Evolutionary conservation across 2,888 invertebrate genomes (phyloP), one percentile per base, ranked within the genome.

Genomic region (Agrochola litura): DNA sequence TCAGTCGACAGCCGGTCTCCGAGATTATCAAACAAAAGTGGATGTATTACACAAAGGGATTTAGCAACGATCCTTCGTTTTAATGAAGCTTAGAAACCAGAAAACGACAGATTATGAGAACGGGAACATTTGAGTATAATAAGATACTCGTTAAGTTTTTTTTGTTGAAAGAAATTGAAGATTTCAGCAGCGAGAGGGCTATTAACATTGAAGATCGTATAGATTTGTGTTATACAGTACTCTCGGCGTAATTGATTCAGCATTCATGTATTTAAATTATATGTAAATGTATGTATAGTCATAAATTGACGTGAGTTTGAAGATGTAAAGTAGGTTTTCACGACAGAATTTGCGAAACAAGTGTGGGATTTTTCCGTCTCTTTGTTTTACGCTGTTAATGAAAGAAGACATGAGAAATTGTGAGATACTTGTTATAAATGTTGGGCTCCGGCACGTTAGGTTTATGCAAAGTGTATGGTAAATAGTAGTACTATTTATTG

Each of bases 21-120:
- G 75, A 86, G 84, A 86, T 81, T 84, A 76, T 89, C 81, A 79
- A 86, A 85, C 85, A 82, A 83, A 80, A 84, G 81, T 82, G 78
- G 77, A 86, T 86, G 65, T 83, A 86, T 86, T 83, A 86, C 83
- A 83, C 79, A 84, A 85, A 85, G 81, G 73, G 86, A 81, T 85
- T 86, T 84, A 78, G 52, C 70, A 76, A 71, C 63, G 66, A 85
- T 79, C 71, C 69, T 73, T 69, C 73, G 76, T 73, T 85, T 88
- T 86, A 82, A 85, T 86, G 81, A 85, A 83, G 81, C 81, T 86
- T 83, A 81, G 79, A 82, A 69, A 82, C 82, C 80, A 84, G 77
- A 83, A 88, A 86, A 81, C 68, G 81, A 83, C 76, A 87, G 85
- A 82, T 83, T 78, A 86, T 77, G 60, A 66, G 63, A 58, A 80